Percentiles rank a stretch among this genome's conserved stretches.
These are phyloP conservation scores for Emydocephalus ijimae DNA, from an alignment of 2,113 vertebrate species.

Conservation along the genomic window DNA sequence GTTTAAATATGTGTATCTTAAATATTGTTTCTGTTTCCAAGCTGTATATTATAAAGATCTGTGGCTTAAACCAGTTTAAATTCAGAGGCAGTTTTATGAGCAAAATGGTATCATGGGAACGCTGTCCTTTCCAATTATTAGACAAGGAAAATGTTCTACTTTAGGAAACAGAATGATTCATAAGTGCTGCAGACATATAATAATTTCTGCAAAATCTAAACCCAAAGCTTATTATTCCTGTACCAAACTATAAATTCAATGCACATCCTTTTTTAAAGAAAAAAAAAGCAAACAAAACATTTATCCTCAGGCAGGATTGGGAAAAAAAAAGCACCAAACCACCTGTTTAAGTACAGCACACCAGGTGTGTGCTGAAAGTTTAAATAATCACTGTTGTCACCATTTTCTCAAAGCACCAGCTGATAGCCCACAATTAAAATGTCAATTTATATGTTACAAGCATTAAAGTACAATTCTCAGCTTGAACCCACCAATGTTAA, in stretches of 20 bases:
- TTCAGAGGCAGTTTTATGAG: neutral
- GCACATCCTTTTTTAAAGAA: neutral
- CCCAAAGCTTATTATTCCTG: neutral
- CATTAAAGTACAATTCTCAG: conserved; percentile 18
- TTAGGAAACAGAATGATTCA: neutral
- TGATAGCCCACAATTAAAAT: conserved; percentile 27
- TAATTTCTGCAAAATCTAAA: neutral
- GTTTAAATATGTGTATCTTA: neutral
- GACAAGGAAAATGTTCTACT: neutral
- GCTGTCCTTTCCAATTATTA: neutral
- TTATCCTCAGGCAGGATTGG: neutral
- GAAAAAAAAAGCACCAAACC: neutral
- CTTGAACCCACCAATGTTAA: conserved; percentile 23
- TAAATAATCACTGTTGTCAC: conserved; percentile 28
- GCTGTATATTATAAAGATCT: neutral
- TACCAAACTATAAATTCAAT: neutral
- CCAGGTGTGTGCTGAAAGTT: conserved; percentile 21
- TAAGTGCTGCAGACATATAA: neutral
- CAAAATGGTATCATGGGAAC: neutral
- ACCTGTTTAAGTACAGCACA: conserved; percentile 14
- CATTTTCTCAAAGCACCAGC: conserved; percentile 1
- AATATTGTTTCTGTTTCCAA: neutral
- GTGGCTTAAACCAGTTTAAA: neutral
- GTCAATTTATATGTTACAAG: conserved; percentile 23
- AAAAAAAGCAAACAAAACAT: neutral